A percentile compares a stretch with the other conserved stretches of the same genome.
These are phyloP conservation scores for Epizoanthus rinbou DNA, from an alignment of 92 coral and sea anemone genomes.

Conservation along the genomic window DNA sequence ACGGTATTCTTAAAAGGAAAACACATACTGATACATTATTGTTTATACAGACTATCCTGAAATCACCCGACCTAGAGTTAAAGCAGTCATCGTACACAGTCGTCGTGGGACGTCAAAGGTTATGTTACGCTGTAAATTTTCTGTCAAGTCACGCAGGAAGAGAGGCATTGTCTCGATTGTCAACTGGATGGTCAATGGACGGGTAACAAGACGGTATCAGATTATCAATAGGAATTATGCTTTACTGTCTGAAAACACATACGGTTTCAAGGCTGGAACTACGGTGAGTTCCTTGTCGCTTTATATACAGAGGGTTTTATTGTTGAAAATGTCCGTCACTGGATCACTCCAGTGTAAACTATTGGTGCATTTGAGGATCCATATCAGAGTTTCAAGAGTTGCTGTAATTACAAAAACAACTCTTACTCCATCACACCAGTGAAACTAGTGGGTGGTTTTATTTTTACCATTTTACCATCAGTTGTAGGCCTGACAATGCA, in stretches of 20 bases:
- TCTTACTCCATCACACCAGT: no score
- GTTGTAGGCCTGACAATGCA: no score
- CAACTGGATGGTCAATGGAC: constrained; percentile 67
- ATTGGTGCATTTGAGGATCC: no score
- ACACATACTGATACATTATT: no score
- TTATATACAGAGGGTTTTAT: background rate
- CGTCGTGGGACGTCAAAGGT: constrained; percentile 65
- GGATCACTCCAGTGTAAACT: no score
- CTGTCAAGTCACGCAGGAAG: constrained; percentile 53
- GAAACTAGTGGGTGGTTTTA: no score
- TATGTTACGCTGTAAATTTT: constrained; percentile 74
- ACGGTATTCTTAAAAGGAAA: no score
- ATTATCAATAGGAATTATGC: constrained; percentile 52
- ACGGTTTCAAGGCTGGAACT: constrained; percentile 82
- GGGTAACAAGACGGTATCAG: constrained; percentile 55
- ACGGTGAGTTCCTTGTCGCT: constrained; percentile 57
- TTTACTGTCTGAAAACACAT: constrained; percentile 68
- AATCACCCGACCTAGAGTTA: constrained; percentile 65
- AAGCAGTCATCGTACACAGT: constrained; percentile 53
- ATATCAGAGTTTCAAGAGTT: no score
- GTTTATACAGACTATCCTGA: constrained; percentile 67
- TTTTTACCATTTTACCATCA: no score
- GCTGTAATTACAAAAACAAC: no score
- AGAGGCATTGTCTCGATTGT: constrained; percentile 58
- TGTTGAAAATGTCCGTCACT: no score